Evolutionary conservation across 2,888 invertebrate species (phyloP).

Genomic region (Alsophila aescularia): DNA sequence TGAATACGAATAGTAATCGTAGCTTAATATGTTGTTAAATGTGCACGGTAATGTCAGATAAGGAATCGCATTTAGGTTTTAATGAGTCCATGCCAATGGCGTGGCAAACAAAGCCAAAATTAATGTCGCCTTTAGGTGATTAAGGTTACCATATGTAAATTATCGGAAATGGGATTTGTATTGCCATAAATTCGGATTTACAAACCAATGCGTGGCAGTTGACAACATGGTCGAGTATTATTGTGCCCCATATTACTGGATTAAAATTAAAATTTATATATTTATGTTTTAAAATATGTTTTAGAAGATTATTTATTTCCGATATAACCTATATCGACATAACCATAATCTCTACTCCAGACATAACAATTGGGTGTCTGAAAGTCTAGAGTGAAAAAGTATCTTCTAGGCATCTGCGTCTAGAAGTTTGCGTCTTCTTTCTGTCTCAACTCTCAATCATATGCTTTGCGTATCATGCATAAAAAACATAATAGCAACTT

Average conservation of each 20-base stretch:
- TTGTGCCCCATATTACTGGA: background rate
- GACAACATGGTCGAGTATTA: background rate
- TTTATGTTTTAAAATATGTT: too few species aligned
- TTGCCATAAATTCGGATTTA: conserved; percentile 52
- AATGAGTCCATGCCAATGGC: conserved; percentile 50
- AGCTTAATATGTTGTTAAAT: background rate
- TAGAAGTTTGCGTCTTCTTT: too few species aligned
- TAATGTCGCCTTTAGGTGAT: conserved; percentile 60
- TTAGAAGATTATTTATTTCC: too few species aligned
- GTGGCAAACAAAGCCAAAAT: conserved; percentile 53
- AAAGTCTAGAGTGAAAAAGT: too few species aligned
- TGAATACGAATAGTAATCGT: too few species aligned
- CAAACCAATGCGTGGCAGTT: conserved; percentile 41
- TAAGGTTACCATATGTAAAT: conserved; percentile 57
- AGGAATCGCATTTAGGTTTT: conserved; percentile 41
- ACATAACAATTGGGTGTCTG: too few species aligned
- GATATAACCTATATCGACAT: too few species aligned
- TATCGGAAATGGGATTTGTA: conserved; percentile 50
- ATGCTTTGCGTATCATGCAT: too few species aligned
- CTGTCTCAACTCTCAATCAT: too few species aligned
- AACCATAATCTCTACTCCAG: too few species aligned
- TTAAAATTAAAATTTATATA: background rate
- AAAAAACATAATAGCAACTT: too few species aligned
- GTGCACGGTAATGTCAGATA: background rate
- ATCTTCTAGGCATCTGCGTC: too few species aligned